A percentile compares a stretch with the other conserved stretches of the same genome.
phyloP scores from a whole-genome alignment of 2,797 vertebrate genomes.

The Myotis findleyi region DNA sequence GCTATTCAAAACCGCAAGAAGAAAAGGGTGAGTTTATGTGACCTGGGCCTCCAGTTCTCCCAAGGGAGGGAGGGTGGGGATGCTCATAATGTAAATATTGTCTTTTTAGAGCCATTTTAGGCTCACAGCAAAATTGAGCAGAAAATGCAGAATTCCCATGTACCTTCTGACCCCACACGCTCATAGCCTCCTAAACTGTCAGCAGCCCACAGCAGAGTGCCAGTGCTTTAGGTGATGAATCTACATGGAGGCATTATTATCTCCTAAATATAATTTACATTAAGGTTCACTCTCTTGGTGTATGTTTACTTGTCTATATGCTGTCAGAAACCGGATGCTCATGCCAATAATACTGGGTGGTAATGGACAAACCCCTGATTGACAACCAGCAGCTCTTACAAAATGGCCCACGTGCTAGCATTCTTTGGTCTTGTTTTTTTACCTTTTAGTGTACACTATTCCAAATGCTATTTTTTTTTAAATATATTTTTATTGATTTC shows the following conservation, averaged over 20 bases:
- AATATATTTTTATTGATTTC: no score
- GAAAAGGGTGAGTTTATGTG: background rate
- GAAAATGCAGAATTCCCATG: background rate
- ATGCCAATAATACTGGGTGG: accelerated
- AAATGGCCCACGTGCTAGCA: background rate
- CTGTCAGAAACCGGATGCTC: background rate
- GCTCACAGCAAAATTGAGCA: background rate
- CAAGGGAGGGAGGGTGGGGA: background rate
- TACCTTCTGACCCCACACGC: no score
- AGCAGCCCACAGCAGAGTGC: background rate
- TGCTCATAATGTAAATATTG: no score
- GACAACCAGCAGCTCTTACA: background rate
- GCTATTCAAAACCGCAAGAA: background rate
- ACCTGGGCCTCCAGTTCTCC: background rate
- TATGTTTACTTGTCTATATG: background rate
- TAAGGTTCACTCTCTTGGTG: background rate
- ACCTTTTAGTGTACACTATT: no score
- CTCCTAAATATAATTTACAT: background rate
- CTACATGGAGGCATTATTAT: background rate
- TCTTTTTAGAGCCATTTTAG: background rate
- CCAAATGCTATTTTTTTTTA: background rate
- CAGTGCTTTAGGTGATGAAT: background rate
- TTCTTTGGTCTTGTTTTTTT: background rate
- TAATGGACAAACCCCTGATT: background rate
- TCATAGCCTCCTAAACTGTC: background rate